phyloP scores from a whole-genome alignment of 2,113 vertebrate species.

The Ammodramus savannarum region DNA sequence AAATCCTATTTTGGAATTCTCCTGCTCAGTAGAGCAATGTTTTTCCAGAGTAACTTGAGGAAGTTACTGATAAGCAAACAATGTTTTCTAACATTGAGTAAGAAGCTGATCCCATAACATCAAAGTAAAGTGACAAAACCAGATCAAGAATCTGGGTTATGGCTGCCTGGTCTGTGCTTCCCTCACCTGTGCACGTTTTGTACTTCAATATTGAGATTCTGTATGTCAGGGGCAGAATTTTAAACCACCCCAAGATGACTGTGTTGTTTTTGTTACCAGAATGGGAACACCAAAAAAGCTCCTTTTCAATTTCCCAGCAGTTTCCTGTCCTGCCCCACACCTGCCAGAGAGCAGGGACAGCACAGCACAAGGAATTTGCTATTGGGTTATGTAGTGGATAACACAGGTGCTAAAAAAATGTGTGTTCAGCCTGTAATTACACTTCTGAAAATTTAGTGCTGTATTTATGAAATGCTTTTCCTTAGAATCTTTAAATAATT shows the following conservation, averaged over 20 bases:
- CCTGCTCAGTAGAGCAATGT: background rate
- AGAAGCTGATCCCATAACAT: background rate
- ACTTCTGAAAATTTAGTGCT: conserved; percentile 22
- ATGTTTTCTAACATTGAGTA: background rate
- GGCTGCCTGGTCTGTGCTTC: background rate
- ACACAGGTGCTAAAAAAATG: conserved; percentile 21
- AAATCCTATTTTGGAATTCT: background rate
- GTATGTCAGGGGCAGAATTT: background rate
- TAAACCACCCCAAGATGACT: background rate
- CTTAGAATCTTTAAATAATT: conserved; percentile 51
- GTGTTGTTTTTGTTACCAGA: background rate
- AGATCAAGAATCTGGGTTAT: background rate
- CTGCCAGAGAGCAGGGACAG: background rate
- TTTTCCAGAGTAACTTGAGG: background rate
- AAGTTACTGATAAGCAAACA: background rate
- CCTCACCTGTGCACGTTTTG: background rate
- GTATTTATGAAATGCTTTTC: conserved; percentile 50
- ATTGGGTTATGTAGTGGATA: background rate
- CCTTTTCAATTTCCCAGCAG: background rate
- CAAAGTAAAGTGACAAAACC: too few species aligned
- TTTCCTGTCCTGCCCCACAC: background rate
- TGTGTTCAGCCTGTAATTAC: background rate
- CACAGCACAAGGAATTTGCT: background rate
- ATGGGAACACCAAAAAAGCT: background rate
- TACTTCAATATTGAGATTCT: background rate